Conservation (phyloP, 30 jellyfish, hydroid and myxozoan species). For the Aurelia aurita region DNA sequence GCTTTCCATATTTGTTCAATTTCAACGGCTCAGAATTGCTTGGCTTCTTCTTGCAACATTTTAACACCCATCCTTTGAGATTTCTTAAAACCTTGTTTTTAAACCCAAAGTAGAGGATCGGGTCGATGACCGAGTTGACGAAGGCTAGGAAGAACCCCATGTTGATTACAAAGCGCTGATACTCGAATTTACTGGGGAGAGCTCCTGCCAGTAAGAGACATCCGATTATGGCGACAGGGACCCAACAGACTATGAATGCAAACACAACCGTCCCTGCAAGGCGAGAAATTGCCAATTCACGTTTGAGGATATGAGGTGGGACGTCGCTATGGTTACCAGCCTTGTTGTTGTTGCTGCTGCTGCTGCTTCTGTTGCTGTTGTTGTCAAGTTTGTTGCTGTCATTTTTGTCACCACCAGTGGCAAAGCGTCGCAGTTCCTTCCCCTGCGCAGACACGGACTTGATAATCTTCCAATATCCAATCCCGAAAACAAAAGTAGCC, state of each 20-base stretch:
- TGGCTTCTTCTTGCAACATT: too few species aligned
- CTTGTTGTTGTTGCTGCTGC: background rate
- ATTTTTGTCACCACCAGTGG: background rate
- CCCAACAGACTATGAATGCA: constrained; percentile 70
- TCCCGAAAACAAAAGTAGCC: constrained; percentile 9
- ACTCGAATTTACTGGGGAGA: too few species aligned
- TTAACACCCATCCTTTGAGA: too few species aligned
- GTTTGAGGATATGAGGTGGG: constrained; percentile 15
- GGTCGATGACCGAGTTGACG: constrained; percentile 64
- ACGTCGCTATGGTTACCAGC: too few species aligned
- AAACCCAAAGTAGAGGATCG: constrained; percentile 56
- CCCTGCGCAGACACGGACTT: constrained; percentile 1
- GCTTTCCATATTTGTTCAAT: too few species aligned
- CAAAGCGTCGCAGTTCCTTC: constrained; percentile 11
- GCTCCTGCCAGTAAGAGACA: too few species aligned
- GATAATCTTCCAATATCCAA: background rate
- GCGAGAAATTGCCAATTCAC: constrained; percentile 60
- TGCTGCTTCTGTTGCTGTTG: too few species aligned
- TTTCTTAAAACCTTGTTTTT: constrained; percentile 4
- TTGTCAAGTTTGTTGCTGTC: too few species aligned
- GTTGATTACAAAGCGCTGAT: background rate
- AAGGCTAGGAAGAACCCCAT: constrained; percentile 52
- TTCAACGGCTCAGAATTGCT: too few species aligned
- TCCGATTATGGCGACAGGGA: constrained; percentile 54
- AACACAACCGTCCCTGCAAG: constrained; percentile 55